Evolutionary conservation across 2,888 invertebrate species (phyloP).

Genomic region (Hemicrepidius hirtus): DNA sequence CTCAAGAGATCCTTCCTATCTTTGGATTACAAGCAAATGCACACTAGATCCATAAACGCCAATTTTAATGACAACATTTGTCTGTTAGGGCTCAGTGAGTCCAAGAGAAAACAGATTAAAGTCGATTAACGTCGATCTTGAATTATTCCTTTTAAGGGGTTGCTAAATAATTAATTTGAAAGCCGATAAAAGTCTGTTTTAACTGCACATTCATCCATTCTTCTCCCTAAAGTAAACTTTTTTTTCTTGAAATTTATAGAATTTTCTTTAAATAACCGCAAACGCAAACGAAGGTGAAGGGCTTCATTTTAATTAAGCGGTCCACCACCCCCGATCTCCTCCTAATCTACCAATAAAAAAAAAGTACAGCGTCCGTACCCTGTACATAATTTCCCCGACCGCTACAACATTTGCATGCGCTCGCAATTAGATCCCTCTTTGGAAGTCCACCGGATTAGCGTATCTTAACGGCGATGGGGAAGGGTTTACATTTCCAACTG

Average conservation of each 20-base stretch:
- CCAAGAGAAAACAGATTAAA: conserved; percentile 13
- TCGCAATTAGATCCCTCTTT: conserved; percentile 50
- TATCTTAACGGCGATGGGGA: conserved; percentile 33
- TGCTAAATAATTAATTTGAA: conserved; percentile 12
- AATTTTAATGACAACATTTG: conserved; percentile 7
- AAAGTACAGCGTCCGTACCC: conserved; percentile 27
- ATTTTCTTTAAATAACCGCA: background rate
- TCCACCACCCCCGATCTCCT: conserved; percentile 30
- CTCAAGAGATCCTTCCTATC: no score
- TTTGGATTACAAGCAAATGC: no score
- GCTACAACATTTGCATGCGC: conserved; percentile 49
- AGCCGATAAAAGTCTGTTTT: conserved; percentile 3
- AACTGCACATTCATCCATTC: conserved; percentile 6
- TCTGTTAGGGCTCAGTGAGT: background rate
- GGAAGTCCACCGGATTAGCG: conserved; percentile 44
- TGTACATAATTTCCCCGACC: conserved; percentile 42
- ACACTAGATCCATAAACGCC: conserved; percentile 1
- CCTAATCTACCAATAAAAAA: conserved; percentile 46
- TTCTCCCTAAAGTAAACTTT: background rate
- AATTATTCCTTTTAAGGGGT: conserved; percentile 13
- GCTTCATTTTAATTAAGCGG: conserved; percentile 37
- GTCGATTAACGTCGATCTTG: conserved; percentile 14
- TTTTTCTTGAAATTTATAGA: no score
- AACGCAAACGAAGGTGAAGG: conserved; percentile 1
- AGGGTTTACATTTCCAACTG: conserved; percentile 31